Base-by-base conservation (phyloP, 2,113 vertebrate genomes). In the Toxotes chatareus region DNA sequence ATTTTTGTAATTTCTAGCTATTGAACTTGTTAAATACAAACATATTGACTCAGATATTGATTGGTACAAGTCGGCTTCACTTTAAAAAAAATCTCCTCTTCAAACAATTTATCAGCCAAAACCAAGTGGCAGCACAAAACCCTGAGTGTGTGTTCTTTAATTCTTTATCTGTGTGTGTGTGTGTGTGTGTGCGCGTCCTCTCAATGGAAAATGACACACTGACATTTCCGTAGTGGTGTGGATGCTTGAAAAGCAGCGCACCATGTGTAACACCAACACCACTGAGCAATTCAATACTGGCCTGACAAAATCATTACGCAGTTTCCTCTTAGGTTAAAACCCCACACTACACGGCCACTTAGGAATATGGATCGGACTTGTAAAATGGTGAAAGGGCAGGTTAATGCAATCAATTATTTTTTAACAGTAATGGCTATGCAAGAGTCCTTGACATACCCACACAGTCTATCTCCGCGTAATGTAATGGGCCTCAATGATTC, bases 341-440 rank as follows among this genome's bases (percentile, higher is more conserved):
- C 72, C 70, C 10, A 42, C 80, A 62, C 91, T 70, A 57, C 82
- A 76, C 59, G 71, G 76, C 89, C 92, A 91, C 92, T 94, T 90
- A 92, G 87, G 80, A 90, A 80, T 91, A 93, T 94, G 90, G 90
- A 93, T 90, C 57, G 56, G 84, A 87, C 89, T 38, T 86, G 88
- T 90, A 88, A 89, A 92, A 87, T 67, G 85, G 88, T 88, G 83
- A 92, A 93, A 89, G 90, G 92, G 70, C 91, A 90, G 89, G 85
- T 93, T 91, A 92, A 93, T 89, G 89, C 90, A 89, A 93, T 93
- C 91, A 89, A 91, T 92, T 92, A 76, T 89, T 89, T 92, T 91
- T 89, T 83, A 90, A 89, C 90, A 84, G 89, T 93, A 89, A 93
- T 94, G 87, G 88, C 86, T 75, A 83, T 66, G 87, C 85, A 74